Evolutionary conservation across 2,797 vertebrate genomes (phyloP).

Genomic region (Phrynocephalus vlangalii): DNA sequence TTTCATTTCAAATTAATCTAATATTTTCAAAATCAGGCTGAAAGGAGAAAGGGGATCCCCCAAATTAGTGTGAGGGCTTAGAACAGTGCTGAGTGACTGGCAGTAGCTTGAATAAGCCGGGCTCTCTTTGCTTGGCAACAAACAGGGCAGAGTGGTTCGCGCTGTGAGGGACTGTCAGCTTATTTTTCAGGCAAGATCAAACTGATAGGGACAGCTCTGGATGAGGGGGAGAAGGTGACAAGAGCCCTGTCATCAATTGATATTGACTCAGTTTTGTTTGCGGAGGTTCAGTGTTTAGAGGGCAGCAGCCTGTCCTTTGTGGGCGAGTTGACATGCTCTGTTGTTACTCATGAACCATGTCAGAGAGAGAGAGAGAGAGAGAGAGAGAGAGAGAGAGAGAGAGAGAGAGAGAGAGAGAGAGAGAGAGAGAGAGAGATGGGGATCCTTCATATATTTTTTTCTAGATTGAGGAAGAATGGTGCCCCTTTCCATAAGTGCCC

Average conservation of each 20-base stretch:
- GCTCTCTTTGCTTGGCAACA: slow-evolving; percentile 35
- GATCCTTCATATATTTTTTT: not conserved
- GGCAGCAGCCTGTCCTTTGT: not conserved
- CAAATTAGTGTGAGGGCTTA: slow-evolving; percentile 24
- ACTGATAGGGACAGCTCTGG: slow-evolving; percentile 23
- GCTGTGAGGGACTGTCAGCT: slow-evolving; percentile 25
- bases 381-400: too few relatives aligned
- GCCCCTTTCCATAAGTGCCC: too few relatives aligned
- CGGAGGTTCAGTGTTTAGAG: not conserved
- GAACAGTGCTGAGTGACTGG: slow-evolving; percentile 19
- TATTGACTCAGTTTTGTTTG: slow-evolving; percentile 29
- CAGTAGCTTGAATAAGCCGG: slow-evolving; percentile 6
- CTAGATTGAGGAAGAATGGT: not conserved
- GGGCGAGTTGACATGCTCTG: not conserved
- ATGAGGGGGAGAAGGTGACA: not conserved
- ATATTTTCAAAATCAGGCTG: slow-evolving; percentile 1
- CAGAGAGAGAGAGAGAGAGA: too few relatives aligned
- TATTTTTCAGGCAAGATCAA: slow-evolving; percentile 38
- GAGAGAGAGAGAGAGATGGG: too few relatives aligned
- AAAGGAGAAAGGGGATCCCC: not conserved
- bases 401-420: too few relatives aligned
- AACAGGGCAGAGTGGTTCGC: slow-evolving; percentile 27
- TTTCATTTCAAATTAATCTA: slow-evolving; percentile 43
- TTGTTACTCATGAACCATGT: not conserved
- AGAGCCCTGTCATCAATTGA: not conserved